These are phyloP conservation scores for Zoanthus sociatus DNA, from an alignment of 92 coral and sea anemone genomes.

Conservation along the genomic window DNA sequence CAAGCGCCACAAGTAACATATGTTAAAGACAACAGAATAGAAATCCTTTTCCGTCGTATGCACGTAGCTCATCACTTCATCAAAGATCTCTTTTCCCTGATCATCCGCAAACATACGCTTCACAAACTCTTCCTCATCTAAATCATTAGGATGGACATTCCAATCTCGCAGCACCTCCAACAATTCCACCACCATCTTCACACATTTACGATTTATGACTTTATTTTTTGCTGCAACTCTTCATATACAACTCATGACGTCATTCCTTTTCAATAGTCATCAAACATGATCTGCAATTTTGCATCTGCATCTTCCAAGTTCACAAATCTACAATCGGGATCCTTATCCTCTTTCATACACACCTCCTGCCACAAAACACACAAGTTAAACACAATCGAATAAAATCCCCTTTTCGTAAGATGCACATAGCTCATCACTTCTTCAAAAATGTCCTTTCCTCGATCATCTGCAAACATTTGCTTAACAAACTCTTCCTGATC, in stretches of 20 bases:
- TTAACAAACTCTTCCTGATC: constrained; percentile 19
- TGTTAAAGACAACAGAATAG: too few relatives aligned
- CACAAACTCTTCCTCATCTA: too few relatives aligned
- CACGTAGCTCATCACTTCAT: constrained; percentile 23
- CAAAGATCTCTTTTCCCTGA: constrained; percentile 19
- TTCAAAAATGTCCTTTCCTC: constrained; percentile 6
- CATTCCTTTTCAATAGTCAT: background rate
- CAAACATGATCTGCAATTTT: constrained; percentile 17
- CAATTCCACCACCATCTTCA: too few relatives aligned
- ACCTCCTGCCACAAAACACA: constrained; percentile 12
- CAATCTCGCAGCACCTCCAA: too few relatives aligned
- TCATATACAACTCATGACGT: too few relatives aligned
- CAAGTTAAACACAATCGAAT: background rate
- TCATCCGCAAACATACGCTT: too few relatives aligned
- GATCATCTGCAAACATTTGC: constrained; percentile 23
- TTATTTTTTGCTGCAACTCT: too few relatives aligned
- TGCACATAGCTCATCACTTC: constrained; percentile 25
- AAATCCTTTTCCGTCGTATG: too few relatives aligned
- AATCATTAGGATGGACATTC: too few relatives aligned
- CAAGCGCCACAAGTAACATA: too few relatives aligned
- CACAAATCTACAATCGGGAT: constrained; percentile 4
- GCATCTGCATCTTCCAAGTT: constrained; percentile 20
- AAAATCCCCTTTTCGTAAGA: constrained; percentile 11
- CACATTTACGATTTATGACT: too few relatives aligned
- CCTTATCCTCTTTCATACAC: constrained; percentile 13